A percentile compares a stretch with the other conserved stretches of the same genome.
phyloP scores from a whole-genome alignment of 2,888 invertebrate species.

The Temnothorax rugatulus region DNA sequence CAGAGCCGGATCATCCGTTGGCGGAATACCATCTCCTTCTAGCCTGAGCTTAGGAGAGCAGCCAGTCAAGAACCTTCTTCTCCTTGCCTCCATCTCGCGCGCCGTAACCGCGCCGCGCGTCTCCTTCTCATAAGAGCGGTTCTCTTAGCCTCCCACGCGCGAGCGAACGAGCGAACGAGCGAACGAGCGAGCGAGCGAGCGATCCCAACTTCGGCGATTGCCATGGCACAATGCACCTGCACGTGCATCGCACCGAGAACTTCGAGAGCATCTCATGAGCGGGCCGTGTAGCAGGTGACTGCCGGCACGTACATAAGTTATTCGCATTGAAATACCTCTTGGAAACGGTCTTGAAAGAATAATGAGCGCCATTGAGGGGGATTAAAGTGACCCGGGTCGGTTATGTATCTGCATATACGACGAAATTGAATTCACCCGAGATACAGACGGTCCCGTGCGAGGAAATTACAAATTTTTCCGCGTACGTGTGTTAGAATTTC shows the following conservation, averaged over 20 bases:
- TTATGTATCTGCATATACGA: conserved; percentile 55
- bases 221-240: conserved; percentile 72
- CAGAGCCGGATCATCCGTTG: conserved; percentile 69
- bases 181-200: conserved; percentile 30
- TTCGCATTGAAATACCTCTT: conserved; percentile 68
- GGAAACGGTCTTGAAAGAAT: conserved; percentile 64
- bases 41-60: conserved; percentile 59
- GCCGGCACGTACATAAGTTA: conserved; percentile 73
- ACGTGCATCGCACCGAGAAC: conserved; percentile 57
- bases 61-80: conserved; percentile 61
- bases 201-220: conserved; percentile 65
- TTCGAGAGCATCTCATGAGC: conserved; percentile 66
- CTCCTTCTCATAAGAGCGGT: conserved; percentile 46
- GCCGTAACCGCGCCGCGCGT: conserved; percentile 11
- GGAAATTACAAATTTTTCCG: conserved; percentile 54
- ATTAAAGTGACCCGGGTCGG: conserved; percentile 52
- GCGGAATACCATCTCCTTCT: conserved; percentile 56
- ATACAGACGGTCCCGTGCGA: conserved; percentile 34
- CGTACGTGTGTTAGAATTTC: conserved; percentile 45
- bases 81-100: conserved; percentile 37
- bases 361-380: conserved; percentile 65
- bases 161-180: conserved; percentile 30
- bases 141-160: conserved; percentile 55
- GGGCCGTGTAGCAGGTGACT: conserved; percentile 73
- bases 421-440: conserved; percentile 51